Evolutionary conservation across 2,113 vertebrate species (phyloP).

Genomic region (Notarius lentiginosus): DNA sequence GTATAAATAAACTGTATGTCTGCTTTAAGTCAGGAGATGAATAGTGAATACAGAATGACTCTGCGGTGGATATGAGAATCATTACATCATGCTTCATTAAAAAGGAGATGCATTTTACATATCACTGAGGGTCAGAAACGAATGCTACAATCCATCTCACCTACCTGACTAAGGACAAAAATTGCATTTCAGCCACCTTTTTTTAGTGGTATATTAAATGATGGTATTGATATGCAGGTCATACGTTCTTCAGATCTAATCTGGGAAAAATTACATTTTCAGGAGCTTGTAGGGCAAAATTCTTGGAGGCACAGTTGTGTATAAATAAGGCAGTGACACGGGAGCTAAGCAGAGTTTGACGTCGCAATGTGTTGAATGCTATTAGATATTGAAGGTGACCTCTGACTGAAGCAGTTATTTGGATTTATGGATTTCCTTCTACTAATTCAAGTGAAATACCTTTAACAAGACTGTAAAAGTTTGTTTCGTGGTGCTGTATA

Average conservation of each 20-base stretch:
- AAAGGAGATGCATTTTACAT: not conserved
- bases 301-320: conserved; percentile 13
- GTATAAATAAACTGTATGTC: not conserved
- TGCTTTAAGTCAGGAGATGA: not conserved
- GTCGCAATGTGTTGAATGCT: not conserved
- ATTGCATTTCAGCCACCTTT: not conserved
- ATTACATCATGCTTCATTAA: not conserved
- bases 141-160: conserved; percentile 67
- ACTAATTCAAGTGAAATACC: not conserved
- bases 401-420: not conserved
- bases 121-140: not conserved
- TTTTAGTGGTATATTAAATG: conserved; percentile 36
- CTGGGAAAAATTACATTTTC: conserved; percentile 33
- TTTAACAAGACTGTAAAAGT: not conserved
- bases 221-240: conserved; percentile 5
- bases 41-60: not conserved
- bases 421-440: not conserved
- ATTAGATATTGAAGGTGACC: not conserved
- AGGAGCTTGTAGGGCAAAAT: conserved; percentile 15
- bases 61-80: not conserved
- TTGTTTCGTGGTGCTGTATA: not conserved
- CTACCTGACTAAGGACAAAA: not conserved
- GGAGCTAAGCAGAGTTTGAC: not conserved
- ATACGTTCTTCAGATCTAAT: conserved; percentile 20
- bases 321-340: not conserved